These are phyloP conservation scores for Plusia festucae DNA, from an alignment of 2,888 invertebrate species.

Conservation along the genomic window DNA sequence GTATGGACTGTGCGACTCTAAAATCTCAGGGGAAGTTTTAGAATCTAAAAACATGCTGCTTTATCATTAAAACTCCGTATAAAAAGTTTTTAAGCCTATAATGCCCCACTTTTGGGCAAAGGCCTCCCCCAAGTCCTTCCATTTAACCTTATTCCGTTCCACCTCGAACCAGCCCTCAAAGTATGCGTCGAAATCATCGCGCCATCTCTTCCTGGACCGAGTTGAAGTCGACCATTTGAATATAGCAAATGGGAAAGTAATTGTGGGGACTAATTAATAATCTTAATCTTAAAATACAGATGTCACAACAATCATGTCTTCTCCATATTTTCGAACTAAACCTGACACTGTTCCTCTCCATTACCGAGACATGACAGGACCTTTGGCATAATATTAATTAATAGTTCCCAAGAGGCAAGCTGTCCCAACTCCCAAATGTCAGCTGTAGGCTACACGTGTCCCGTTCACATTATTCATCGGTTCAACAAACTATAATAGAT, in stretches of 20 bases:
- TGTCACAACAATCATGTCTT: background rate
- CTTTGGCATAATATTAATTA: conserved; percentile 49
- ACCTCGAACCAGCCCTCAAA: no score
- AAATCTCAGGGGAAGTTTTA: background rate
- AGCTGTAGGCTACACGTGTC: conserved; percentile 53
- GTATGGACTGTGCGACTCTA: background rate
- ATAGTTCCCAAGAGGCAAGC: conserved; percentile 45
- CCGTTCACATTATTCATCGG: conserved; percentile 35
- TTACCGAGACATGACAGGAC: conserved; percentile 39
- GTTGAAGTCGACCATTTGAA: no score
- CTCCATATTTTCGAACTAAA: conserved; percentile 31
- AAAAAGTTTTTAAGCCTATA: no score
- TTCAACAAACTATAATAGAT: conserved; percentile 48
- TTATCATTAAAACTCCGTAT: background rate
- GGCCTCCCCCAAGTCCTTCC: no score
- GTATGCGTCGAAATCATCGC: no score
- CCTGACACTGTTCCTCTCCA: conserved; percentile 32
- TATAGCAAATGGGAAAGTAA: no score
- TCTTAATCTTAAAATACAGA: background rate
- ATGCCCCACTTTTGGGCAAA: no score
- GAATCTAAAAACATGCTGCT: background rate
- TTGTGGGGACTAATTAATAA: background rate
- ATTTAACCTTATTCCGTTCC: no score
- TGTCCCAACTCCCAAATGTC: conserved; percentile 51
- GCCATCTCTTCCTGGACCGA: no score